These are phyloP conservation scores for Nesoenas mayeri DNA, from an alignment of 2,113 vertebrate species.

Conservation along the genomic window DNA sequence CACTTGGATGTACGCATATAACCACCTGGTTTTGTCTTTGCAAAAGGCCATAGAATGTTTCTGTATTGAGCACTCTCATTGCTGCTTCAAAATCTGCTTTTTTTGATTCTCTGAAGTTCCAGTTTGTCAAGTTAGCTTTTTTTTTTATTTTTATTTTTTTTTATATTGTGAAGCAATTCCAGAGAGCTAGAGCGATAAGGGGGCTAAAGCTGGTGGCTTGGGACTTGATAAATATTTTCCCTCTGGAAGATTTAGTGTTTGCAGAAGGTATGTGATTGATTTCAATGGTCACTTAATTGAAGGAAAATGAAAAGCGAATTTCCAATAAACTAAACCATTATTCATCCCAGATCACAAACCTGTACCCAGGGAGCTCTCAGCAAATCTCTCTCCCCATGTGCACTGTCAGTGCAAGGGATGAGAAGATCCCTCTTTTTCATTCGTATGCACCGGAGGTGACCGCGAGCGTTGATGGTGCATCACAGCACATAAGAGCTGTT, in stretches of 20 bases:
- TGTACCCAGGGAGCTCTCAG: constrained; percentile 53
- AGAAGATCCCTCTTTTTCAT: background rate
- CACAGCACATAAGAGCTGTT: accelerated
- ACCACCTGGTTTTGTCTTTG: background rate
- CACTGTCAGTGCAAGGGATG: background rate
- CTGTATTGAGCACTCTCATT: background rate
- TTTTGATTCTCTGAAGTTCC: background rate
- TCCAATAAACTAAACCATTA: constrained; percentile 76
- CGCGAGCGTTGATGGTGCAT: accelerated
- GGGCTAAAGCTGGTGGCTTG: constrained; percentile 48
- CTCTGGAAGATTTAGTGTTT: constrained; percentile 75
- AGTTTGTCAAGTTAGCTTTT: background rate
- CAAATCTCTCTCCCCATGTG: background rate
- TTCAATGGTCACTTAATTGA: constrained; percentile 76
- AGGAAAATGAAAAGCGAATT: constrained; percentile 78
- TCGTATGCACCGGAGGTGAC: background rate
- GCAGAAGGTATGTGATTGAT: constrained; percentile 77
- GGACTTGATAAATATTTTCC: constrained; percentile 76
- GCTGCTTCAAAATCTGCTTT: background rate
- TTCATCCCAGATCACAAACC: constrained; percentile 54
- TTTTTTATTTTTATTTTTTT: background rate
- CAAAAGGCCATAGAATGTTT: background rate
- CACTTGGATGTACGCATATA: background rate
- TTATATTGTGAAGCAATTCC: background rate
- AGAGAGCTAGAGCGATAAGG: background rate